Evolutionary conservation across 2,888 invertebrate genomes (phyloP).

Genomic region (Drosophila aldrichi): DNA sequence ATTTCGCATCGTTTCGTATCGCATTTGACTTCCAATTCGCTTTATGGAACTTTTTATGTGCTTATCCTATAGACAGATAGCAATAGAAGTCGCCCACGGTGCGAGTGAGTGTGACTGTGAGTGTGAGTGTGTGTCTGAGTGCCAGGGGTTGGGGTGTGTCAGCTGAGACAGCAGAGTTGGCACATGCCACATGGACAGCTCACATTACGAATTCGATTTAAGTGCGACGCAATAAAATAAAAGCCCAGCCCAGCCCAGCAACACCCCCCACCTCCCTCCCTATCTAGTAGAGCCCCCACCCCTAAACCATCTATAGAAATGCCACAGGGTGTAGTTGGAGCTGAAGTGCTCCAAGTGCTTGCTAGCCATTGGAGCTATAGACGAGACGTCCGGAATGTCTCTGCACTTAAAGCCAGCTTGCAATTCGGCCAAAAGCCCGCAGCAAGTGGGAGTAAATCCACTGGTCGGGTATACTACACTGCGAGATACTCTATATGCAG

Average conservation of each 20-base stretch:
- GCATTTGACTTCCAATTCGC: slow-evolving; percentile 80
- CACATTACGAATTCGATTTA: slow-evolving; percentile 76
- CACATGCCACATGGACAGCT: slow-evolving; percentile 49
- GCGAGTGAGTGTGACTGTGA: slow-evolving; percentile 5
- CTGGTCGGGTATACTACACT: not conserved
- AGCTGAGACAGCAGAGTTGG: slow-evolving; percentile 30
- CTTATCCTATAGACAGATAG: slow-evolving; percentile 63
- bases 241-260: slow-evolving; percentile 37
- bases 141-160: slow-evolving; percentile 12
- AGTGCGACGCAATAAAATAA: slow-evolving; percentile 77
- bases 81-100: slow-evolving; percentile 8
- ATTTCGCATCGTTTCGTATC: slow-evolving; percentile 54
- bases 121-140: slow-evolving; percentile 13
- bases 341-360: slow-evolving; percentile 22
- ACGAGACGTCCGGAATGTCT: slow-evolving; percentile 1
- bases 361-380: slow-evolving; percentile 24
- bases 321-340: slow-evolving; percentile 9
- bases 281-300: not conserved
- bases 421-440: slow-evolving; percentile 23
- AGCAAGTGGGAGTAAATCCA: not conserved
- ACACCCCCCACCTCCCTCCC: not conserved
- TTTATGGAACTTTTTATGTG: slow-evolving; percentile 79
- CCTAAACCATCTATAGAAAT: not conserved
- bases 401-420: slow-evolving; percentile 39
- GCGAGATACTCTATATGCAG: not conserved